Evolutionary conservation across 2,113 vertebrate species (phyloP), one percentile per base, ranked within the genome.

Genomic region (Serinus canaria): DNA sequence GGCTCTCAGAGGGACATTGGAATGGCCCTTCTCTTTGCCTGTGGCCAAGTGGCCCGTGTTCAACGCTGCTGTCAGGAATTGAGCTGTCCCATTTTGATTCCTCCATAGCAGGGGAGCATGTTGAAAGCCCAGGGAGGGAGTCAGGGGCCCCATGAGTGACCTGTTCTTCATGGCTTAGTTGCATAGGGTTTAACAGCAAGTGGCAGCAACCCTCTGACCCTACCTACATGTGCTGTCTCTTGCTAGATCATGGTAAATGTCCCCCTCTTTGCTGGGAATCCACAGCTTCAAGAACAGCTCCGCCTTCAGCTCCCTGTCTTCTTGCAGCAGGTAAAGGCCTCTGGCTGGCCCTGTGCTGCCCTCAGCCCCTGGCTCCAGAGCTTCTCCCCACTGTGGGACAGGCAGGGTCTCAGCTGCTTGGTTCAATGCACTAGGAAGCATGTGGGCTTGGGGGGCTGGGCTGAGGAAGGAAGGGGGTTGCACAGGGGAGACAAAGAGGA

Each of bases 211-310:
- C 67, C 92, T 89, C 94, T 96, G 79, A 75, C 60, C 49, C 81
- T 75, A 19, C 76, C 83, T 89, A 15, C 69, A 2, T 97, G 79
- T 97, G 90, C 94, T 96, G 64, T 91, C 70, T 68, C 76, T 81
- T 85, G 93, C 93, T 98, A 99, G 99, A 99, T 99, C 97, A 98
- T 99, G 98, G 99, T 99, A 98, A 99, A 99, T 89, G 99, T 99
- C 93, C 99, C 99, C 3, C 98, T 99, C 94, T 99, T 99, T 94
- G 98, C 99, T 89, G 99, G 99, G 95, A 99, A 99, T 97, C 99
- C 99, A 69, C 99, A 99, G 96, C 98, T 99, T 81, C 99, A 99
- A 97, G 99, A 99, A 89, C 99, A 99, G 98, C 98, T 99, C 82
- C 98, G 99, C 96, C 97, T 98, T 95, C 99, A 99, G 98, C 98